Conservation (phyloP, 2,113 vertebrate genomes). For the Platichthys flesus region DNA sequence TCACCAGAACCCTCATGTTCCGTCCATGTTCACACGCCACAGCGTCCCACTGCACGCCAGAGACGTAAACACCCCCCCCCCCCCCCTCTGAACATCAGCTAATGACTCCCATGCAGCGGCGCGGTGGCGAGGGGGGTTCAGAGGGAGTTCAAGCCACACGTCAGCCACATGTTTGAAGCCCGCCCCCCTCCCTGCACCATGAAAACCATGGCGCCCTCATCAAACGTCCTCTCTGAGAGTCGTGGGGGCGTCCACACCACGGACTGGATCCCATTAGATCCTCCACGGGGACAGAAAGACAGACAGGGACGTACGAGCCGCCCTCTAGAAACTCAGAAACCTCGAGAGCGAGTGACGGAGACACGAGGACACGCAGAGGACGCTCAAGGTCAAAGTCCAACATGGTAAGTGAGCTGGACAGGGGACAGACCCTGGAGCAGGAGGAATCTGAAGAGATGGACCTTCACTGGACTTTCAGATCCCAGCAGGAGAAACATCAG, state of each 20-base stretch:
- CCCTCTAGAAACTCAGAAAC: too few relatives aligned
- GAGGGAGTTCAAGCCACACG: constrained; percentile 45
- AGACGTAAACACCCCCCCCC: constrained; percentile 21
- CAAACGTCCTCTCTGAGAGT: not conserved
- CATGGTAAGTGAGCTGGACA: too few relatives aligned
- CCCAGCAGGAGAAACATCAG: too few relatives aligned
- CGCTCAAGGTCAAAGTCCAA: too few relatives aligned
- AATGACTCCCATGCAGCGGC: constrained; percentile 55
- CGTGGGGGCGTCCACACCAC: not conserved
- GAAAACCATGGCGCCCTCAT: constrained; percentile 14
- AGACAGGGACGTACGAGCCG: too few relatives aligned
- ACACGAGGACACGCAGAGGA: too few relatives aligned
- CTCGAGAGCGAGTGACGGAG: too few relatives aligned
- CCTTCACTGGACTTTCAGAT: too few relatives aligned
- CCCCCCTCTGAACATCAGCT: constrained; percentile 7
- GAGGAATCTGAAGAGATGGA: too few relatives aligned
- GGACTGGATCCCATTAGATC: not conserved
- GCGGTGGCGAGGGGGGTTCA: constrained; percentile 50
- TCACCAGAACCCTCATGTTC: constrained; percentile 24
- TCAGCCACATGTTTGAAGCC: constrained; percentile 49
- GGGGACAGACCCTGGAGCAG: too few relatives aligned
- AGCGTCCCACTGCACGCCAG: constrained; percentile 19
- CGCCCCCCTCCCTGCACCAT: not conserved
- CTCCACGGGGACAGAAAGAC: too few relatives aligned
- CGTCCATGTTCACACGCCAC: constrained; percentile 32